Evolutionary conservation across 2,113 vertebrate genomes (phyloP).

Genomic region (Loxodonta africana): DNA sequence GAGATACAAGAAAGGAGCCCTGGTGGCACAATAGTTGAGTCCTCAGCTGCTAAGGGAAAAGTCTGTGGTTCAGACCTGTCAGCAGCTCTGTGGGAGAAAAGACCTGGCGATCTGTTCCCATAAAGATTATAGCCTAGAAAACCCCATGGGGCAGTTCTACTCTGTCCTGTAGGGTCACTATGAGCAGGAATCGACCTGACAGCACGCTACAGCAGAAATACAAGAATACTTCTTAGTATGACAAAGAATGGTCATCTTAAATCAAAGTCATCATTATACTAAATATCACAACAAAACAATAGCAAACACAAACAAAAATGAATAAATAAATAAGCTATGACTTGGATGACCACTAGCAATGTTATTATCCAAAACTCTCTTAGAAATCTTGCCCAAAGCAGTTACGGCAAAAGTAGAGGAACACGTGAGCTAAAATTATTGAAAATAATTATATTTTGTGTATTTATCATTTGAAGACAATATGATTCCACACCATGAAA

Average conservation of each 20-base stretch:
- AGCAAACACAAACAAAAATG: not conserved
- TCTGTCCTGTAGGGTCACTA: too few relatives aligned
- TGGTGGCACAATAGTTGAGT: not conserved
- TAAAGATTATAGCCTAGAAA: too few relatives aligned
- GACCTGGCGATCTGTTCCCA: not conserved
- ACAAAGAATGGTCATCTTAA: not conserved
- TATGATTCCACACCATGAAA: not conserved
- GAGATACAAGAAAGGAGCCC: not conserved
- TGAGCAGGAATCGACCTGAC: not conserved
- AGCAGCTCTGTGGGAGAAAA: not conserved
- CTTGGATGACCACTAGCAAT: not conserved
- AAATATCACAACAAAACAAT: conserved; percentile 18
- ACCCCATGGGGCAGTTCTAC: too few relatives aligned
- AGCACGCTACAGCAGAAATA: not conserved
- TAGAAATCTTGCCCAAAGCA: conserved; percentile 13
- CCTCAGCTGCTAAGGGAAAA: not conserved
- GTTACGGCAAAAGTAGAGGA: not conserved
- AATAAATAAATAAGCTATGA: not conserved
- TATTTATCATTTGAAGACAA: conserved; percentile 16
- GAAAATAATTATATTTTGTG: not conserved
- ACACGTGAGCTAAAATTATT: not conserved
- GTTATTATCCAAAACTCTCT: not conserved
- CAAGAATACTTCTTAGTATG: not conserved
- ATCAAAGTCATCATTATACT: not conserved
- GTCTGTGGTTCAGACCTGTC: not conserved